These are phyloP conservation scores for Muntiacus reevesi DNA, from an alignment of 2,113 vertebrate species.

Conservation along the genomic window DNA sequence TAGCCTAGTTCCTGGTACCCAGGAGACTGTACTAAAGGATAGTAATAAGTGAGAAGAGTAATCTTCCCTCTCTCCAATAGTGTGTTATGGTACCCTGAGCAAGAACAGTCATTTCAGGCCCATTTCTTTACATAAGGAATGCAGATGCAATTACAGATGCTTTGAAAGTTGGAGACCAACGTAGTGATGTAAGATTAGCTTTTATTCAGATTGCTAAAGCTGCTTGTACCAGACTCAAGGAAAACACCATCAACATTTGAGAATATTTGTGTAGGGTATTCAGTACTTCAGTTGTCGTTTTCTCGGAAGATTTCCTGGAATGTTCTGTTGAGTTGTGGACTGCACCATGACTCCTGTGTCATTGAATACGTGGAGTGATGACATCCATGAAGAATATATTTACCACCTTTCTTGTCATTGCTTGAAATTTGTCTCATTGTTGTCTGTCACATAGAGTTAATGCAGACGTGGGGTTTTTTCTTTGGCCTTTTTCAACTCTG, in stretches of 20 bases:
- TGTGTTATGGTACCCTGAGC: background rate
- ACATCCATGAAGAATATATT: conserved; percentile 20
- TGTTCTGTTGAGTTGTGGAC: background rate
- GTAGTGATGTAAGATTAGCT: background rate
- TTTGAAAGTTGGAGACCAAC: background rate
- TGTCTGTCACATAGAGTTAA: background rate
- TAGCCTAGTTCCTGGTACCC: background rate
- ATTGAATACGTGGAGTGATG: background rate
- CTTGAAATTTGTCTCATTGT: conserved; percentile 31
- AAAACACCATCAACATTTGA: conserved; percentile 26
- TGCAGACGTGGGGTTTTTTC: background rate
- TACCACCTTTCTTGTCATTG: background rate
- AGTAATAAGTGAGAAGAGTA: background rate
- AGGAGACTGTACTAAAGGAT: background rate
- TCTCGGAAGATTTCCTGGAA: background rate
- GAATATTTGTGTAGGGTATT: background rate
- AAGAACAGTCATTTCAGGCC: background rate
- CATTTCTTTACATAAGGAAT: background rate
- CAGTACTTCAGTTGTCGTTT: conserved; percentile 28
- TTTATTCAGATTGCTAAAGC: background rate
- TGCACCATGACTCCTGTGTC: background rate
- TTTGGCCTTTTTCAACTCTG: background rate
- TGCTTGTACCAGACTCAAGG: background rate
- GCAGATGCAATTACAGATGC: background rate
- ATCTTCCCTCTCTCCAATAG: background rate